These are phyloP conservation scores for Synergus japonicus DNA, from an alignment of 2,888 invertebrate genomes.

Conservation along the genomic window DNA sequence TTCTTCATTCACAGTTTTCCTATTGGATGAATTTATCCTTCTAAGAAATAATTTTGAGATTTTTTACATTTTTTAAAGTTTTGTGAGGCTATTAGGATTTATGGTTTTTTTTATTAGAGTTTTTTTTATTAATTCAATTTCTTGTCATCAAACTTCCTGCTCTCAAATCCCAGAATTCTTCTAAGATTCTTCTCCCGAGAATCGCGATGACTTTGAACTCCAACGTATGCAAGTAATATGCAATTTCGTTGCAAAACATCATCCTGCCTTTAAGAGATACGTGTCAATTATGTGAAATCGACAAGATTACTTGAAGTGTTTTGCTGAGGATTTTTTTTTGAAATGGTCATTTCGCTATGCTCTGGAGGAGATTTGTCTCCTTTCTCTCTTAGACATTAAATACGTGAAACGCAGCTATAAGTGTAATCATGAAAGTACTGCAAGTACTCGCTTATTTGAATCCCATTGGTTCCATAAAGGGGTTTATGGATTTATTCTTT, in stretches of 20 bases:
- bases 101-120: too few species aligned
- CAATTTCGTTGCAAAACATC: conserved; percentile 32
- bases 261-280: conserved; percentile 35
- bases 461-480: not conserved
- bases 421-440: conserved; percentile 12
- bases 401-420: not conserved
- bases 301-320: not conserved
- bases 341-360: conserved; percentile 10
- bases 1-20: not conserved
- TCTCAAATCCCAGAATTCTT: not conserved
- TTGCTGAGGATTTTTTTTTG: conserved; percentile 22
- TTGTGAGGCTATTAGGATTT: too few species aligned
- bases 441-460: not conserved
- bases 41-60: too few species aligned
- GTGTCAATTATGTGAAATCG: conserved; percentile 27
- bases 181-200: not conserved
- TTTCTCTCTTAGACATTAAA: conserved; percentile 29
- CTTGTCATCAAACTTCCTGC: not conserved
- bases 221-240: conserved; percentile 12
- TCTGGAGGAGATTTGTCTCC: conserved; percentile 24
- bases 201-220: not conserved
- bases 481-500: not conserved
- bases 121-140: not conserved
- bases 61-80: too few species aligned
- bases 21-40: too few species aligned